Evolutionary conservation across 2,113 vertebrate genomes (phyloP), one percentile per base, ranked within the genome.

Genomic region (Dolichotis patagonum): DNA sequence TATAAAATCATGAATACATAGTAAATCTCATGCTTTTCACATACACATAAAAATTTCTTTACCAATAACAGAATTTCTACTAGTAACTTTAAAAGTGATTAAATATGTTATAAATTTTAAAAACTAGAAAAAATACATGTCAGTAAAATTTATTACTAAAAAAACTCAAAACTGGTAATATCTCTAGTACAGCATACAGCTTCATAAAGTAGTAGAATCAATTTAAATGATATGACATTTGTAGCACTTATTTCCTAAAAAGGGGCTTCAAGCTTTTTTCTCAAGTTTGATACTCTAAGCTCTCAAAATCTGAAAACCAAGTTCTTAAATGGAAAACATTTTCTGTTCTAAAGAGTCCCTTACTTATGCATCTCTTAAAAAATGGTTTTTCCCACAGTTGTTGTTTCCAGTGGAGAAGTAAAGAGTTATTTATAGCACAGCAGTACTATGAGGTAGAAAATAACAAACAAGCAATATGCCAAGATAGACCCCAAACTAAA

Each of bases 101-200:
- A 88, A 62, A 92, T 52, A 52, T 92, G 58, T 91, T n/a, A 96
- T 81, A 85, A 89, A 80, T 73, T 67, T 83, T 63, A 49, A 60
- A 82, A 96, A 82, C 71, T 24, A 88, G 54, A 38, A 75, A 93
- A 88, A n/a, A 85, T 10, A 60, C 32, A 3, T 43, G 84, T 46
- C 58, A 84, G 16, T 54, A 97, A 96, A 96, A 85, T 91, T 75
- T 60, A 43, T 67, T 83, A 60, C 80, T 32, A 71, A 90, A 92
- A 62, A 38, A 38, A 41, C 71, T 94, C 71, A 95, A 82, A 81
- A 73, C 52, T 77, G 71, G 7, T 62, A 89, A 75, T 24, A 73
- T 19, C 38, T 75, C 54, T 49, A 94, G 46, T 54, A 89, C 1
- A 90, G 20, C 35, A 58, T 32, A 65, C n/a, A 30, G 82, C 13